Base-by-base conservation (phyloP, 2,888 invertebrate species). In the Synergus gifuensis region DNA sequence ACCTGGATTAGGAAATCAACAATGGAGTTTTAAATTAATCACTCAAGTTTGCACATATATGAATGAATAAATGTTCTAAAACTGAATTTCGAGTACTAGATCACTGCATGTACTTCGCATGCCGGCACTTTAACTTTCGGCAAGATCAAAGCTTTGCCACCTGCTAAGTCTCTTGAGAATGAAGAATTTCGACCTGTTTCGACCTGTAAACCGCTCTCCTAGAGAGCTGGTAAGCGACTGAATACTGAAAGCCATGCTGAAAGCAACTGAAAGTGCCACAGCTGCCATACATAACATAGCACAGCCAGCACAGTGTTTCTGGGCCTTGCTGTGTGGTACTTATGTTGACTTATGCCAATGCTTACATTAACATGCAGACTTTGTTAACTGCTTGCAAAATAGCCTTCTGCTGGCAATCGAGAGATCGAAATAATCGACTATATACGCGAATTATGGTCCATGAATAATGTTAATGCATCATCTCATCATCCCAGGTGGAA, bases 171-270 rank as follows among this genome's bases (percentile, higher is more conserved):
- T 9, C 16, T 49, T 36, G 36, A 73, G 73, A 73, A 36, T 73
- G n/a, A 9, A 16, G 14, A 73, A n/a, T 54, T 54, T 54, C 54
- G 54, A 54, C 54, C 54, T 54, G 54, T 69, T 69, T 69, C 46
- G 22, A 16, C 49, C 46, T 5, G 54, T 54, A 73, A 49, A 73
- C 73, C 73, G 54, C n/a, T 54, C 73, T 73, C 73, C 36, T 54
- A 28, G 54, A 73, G 73, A 54, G 73, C 49, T 73, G 36, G 73
- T 73, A 73, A 73, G 73, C 46, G 54, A 73, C 73, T 73, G 73
- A 73, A 54, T 73, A 44, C 44, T 9, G 11, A n/a, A n/a, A n/a
- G n/a, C n/a, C n/a, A 28, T 28, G 2, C 54, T 46, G 28, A 73
- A 73, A 73, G 73, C 54, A 54, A 36, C 36, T 36, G 73, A 73